phyloP scores from a whole-genome alignment of 1,140 invertebrate genomes.

The Drosophila dunni region DNA sequence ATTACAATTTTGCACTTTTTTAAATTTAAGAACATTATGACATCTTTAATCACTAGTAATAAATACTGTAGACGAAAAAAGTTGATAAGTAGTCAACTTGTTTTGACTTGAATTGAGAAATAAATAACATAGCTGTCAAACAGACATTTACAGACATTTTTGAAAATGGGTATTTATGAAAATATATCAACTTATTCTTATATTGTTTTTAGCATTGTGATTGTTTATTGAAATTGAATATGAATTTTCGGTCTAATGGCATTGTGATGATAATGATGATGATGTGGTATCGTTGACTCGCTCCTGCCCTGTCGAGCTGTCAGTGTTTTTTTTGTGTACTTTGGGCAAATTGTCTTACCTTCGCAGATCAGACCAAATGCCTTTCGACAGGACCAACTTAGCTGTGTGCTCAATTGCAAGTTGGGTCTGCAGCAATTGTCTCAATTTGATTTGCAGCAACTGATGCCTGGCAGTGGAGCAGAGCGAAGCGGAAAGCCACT shows the following conservation, averaged over 20 bases:
- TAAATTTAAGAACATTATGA: too few species aligned
- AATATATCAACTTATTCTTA: conserved; percentile 24
- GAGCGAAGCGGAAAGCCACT: conserved; percentile 14
- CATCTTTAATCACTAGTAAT: too few species aligned
- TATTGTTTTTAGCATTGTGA: conserved; percentile 9
- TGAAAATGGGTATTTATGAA: conserved; percentile 1
- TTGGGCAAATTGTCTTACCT: conserved; percentile 44
- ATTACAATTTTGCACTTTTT: too few species aligned
- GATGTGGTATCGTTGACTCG: conserved; percentile 34
- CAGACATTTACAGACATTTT: neutral
- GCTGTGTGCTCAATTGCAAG: conserved; percentile 54
- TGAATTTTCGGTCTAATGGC: conserved; percentile 38
- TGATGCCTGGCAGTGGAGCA: conserved; percentile 53
- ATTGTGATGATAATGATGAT: conserved; percentile 28
- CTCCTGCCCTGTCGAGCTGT: neutral
- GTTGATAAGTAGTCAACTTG: too few species aligned
- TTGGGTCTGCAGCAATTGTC: conserved; percentile 65
- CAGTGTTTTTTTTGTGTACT: neutral
- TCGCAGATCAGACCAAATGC: conserved; percentile 37
- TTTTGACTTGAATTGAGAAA: conserved; percentile 32
- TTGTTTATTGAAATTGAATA: conserved; percentile 38
- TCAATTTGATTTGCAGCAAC: conserved; percentile 77
- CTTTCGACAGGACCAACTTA: conserved; percentile 63
- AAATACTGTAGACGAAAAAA: too few species aligned
- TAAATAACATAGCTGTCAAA: neutral